Evolutionary conservation across 2,113 vertebrate genomes (phyloP), one percentile per base, ranked within the genome.

Genomic region (Python bivittatus): DNA sequence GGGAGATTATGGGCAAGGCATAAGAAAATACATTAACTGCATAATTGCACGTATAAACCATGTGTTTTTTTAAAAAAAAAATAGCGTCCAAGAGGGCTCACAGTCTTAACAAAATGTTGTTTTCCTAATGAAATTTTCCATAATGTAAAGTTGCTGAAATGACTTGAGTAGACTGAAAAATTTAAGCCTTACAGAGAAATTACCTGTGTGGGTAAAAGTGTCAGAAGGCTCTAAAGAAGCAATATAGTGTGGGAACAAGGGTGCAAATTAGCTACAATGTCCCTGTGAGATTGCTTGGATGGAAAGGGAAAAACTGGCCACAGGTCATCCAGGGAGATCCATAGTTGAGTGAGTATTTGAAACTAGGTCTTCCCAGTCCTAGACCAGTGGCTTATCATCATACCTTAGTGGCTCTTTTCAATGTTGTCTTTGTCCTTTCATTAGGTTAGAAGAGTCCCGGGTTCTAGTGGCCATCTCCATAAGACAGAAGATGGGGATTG

Each of bases 401-500:
- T 33, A 38, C 17, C 17, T 9, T 22, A 7, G 22, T 79, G 33
- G 17, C 72, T 38, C 33, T 79, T 42, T 42, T 79, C 72, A n/a
- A 52, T 94, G 93, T 15, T 89, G 17, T 38, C 38, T 3, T 90
- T 92, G 8, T 96, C 27, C 91, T 94, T 90, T 94, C 85, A 57
- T 4, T 96, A 99, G 99, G 99, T 99, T 88, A 98, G 99, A 94
- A 98, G 99, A 96, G 99, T 99, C 58, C 99, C 99, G 0, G 99
- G 99, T 93, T 99, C 99, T 86, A 99, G 99, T 7, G 99, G 99
- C 88, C 99, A 99, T 94, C 98, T 99, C 87, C 99, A 99, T 97
- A 99, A 99, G 97, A 99, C 99, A 0, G 99, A 99, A 96, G 99
- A 99, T 61, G 99, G 99, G 29, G 99, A 99, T 94, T 99, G 99